phyloP scores from a whole-genome alignment of 2,113 vertebrate genomes.

The Dicerorhinus sumatrensis region DNA sequence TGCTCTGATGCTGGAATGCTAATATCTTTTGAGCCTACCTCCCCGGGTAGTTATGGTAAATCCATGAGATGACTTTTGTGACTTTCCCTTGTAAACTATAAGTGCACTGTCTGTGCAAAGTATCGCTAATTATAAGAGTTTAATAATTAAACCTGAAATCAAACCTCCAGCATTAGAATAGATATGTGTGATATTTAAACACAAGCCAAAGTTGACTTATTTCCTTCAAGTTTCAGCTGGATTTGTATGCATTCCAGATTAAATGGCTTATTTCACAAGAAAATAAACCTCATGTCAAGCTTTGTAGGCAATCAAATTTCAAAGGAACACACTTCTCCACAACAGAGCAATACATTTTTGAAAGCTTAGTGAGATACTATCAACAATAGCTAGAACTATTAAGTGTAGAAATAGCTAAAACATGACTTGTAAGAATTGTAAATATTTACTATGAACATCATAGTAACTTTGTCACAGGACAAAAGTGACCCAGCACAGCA shows the following conservation, averaged over 20 bases:
- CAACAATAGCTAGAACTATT: not conserved
- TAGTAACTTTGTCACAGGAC: not conserved
- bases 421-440: not conserved
- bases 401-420: not conserved
- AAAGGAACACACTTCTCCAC: slow-evolving; percentile 4
- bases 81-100: not conserved
- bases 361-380: not conserved
- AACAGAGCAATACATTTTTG: not conserved
- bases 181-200: slow-evolving; percentile 18
- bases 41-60: not conserved
- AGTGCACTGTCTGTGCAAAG: not conserved
- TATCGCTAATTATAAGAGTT: not conserved
- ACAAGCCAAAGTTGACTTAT: not conserved
- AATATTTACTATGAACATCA: not conserved
- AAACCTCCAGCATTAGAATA: slow-evolving; percentile 1
- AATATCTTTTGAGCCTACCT: not conserved
- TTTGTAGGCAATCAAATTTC: slow-evolving; percentile 65
- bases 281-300: not conserved
- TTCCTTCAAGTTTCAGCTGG: slow-evolving; percentile 46
- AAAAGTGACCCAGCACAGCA: slow-evolving; percentile 15
- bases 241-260: slow-evolving; percentile 10
- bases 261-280: slow-evolving; percentile 18
- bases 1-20: not conserved
- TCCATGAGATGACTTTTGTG: not conserved
- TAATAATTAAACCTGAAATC: not conserved